Evolutionary conservation across 2,113 vertebrate genomes (phyloP).

Genomic region (Ciconia maguari): DNA sequence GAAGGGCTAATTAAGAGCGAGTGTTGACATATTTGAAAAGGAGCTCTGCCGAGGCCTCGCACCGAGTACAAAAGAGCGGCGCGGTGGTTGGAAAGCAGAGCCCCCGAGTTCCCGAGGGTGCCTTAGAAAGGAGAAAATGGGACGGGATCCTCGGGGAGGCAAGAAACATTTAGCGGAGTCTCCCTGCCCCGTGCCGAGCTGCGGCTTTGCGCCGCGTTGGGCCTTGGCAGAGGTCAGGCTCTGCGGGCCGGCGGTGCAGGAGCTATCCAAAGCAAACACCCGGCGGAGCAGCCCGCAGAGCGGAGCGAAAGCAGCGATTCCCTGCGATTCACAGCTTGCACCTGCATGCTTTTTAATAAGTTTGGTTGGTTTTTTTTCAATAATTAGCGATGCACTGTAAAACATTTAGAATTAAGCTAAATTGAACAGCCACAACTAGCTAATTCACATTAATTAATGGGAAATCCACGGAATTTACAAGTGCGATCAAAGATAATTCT

Average conservation of each 20-base stretch:
- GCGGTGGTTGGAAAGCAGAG: neutral
- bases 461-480: neutral
- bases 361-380: rapidly evolving
- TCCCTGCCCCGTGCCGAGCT: neutral
- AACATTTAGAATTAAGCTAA: neutral
- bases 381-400: neutral
- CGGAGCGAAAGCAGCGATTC: neutral
- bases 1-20: neutral
- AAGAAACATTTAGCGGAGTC: rapidly evolving
- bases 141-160: neutral
- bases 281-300: neutral
- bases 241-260: neutral
- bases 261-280: neutral
- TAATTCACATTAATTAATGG: neutral
- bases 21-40: neutral
- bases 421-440: neutral
- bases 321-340: neutral
- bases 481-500: neutral
- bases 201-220: neutral
- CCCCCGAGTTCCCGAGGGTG: neutral
- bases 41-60: neutral
- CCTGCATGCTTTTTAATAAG: neutral
- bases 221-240: neutral
- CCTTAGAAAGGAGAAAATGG: neutral
- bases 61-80: neutral